Conservation (phyloP, 2,888 invertebrate species). For the Cotesia congregata region DNA sequence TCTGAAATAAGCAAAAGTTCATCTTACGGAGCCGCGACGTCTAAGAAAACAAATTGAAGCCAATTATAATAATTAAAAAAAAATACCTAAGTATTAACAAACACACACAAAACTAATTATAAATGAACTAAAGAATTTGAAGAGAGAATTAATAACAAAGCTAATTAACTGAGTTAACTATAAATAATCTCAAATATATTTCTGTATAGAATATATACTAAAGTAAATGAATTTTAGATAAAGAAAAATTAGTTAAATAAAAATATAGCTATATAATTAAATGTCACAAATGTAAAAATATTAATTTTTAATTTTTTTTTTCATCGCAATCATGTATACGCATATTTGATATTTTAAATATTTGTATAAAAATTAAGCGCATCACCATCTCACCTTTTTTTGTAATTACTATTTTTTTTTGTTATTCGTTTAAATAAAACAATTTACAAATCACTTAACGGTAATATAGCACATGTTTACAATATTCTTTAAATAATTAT, state of each 20-base stretch:
- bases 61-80: neutral
- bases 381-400: neutral
- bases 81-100: constrained; percentile 5
- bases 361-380: neutral
- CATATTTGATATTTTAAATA: neutral
- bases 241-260: constrained; percentile 6
- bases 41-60: constrained; percentile 22
- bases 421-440: constrained; percentile 32
- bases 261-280: neutral
- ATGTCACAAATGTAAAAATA: constrained; percentile 4
- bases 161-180: neutral
- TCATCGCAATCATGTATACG: neutral
- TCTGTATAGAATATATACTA: constrained; percentile 7
- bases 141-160: constrained; percentile 20
- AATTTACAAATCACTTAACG: constrained; percentile 24
- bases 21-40: constrained; percentile 78
- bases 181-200: constrained; percentile 5
- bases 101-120: neutral
- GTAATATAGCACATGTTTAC: constrained; percentile 42
- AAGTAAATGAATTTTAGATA: constrained; percentile 4
- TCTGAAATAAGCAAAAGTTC: constrained; percentile 89
- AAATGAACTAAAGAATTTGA: constrained; percentile 6
- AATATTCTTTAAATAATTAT: constrained; percentile 10
- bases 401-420: constrained; percentile 6
- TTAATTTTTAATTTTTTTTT: neutral